These are phyloP conservation scores for Hephaestus fuliginosus DNA, from an alignment of 2,797 vertebrate species.

Conservation along the genomic window DNA sequence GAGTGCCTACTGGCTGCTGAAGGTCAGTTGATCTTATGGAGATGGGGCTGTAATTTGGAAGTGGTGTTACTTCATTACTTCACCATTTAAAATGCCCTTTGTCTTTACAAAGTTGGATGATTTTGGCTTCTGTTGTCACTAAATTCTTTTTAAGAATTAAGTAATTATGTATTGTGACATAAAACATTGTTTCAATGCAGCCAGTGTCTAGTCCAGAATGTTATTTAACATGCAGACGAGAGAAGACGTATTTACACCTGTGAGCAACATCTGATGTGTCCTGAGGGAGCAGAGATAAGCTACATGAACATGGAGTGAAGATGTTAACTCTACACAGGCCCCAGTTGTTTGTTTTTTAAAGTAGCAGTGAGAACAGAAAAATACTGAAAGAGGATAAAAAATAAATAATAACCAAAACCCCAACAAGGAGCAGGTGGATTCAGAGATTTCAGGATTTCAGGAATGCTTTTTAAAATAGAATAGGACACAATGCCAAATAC, in stretches of 20 bases:
- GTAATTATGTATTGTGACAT: background rate
- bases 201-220: background rate
- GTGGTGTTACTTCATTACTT: background rate
- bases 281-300: background rate
- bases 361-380: background rate
- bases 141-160: background rate
- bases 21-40: background rate
- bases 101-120: background rate
- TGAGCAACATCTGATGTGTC: background rate
- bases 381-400: background rate
- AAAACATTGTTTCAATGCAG: background rate
- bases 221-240: background rate
- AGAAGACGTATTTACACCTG: background rate
- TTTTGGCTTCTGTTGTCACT: background rate
- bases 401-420: background rate
- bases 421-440: background rate
- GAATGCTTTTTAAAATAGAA: background rate
- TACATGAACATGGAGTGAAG: background rate
- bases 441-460: constrained; percentile 8
- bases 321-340: background rate
- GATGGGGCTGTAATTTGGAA: background rate
- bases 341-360: background rate
- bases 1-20: background rate
- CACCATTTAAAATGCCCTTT: background rate
- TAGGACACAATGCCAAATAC: constrained; percentile 1